A percentile compares a stretch with the other conserved stretches of the same genome.
Conservation (phyloP, 1,140 invertebrate genomes). For the Nasonia giraulti region DNA sequence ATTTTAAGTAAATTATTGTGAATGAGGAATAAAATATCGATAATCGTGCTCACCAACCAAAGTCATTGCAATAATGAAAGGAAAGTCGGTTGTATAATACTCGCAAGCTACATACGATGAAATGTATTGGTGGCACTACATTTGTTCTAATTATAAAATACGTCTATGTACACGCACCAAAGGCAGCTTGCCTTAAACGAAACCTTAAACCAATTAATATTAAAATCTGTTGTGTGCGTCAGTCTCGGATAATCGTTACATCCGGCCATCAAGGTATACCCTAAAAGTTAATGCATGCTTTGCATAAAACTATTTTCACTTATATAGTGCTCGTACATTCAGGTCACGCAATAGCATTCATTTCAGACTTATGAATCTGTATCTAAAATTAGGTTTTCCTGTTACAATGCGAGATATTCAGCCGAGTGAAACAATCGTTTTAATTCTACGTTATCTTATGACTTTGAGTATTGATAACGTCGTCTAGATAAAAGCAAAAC, state of each 20-base stretch:
- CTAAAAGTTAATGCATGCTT: not conserved
- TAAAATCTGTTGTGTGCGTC: not conserved
- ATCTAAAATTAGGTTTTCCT: not conserved
- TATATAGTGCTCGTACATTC: slow-evolving; percentile 13
- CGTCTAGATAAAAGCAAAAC: no score
- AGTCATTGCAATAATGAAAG: not conserved
- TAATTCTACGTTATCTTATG: not conserved
- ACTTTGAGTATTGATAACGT: not conserved
- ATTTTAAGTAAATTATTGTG: not conserved
- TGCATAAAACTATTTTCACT: not conserved
- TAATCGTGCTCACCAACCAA: not conserved
- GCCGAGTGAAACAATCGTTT: not conserved
- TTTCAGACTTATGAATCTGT: not conserved
- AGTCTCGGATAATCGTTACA: not conserved
- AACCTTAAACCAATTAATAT: not conserved
- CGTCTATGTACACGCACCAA: not conserved
- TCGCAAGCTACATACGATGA: not conserved
- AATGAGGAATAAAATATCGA: no score
- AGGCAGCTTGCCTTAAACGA: not conserved
- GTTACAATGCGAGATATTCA: not conserved
- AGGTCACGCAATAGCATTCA: slow-evolving; percentile 37
- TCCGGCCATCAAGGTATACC: not conserved
- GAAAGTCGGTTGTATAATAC: not conserved
- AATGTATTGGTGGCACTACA: not conserved
- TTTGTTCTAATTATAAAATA: not conserved